These are phyloP conservation scores for Anser brachyrhynchus DNA, from an alignment of 2,113 vertebrate species.

Conservation along the genomic window DNA sequence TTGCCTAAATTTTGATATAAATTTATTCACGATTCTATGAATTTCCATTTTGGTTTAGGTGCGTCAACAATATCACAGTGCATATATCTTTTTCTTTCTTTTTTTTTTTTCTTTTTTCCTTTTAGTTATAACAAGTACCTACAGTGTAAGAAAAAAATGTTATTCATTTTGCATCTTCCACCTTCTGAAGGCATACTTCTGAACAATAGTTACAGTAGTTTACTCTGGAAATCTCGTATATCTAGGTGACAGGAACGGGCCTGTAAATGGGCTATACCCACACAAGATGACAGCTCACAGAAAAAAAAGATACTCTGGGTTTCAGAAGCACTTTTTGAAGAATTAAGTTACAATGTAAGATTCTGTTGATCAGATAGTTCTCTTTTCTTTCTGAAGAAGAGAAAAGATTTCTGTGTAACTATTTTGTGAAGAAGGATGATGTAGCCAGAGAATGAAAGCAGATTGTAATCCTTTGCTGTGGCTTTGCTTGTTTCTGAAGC, in stretches of 20 bases:
- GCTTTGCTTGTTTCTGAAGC: conserved; percentile 30
- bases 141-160: not conserved
- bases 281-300: not conserved
- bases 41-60: not conserved
- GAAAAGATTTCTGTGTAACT: not conserved
- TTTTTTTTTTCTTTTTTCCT: not conserved
- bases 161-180: not conserved
- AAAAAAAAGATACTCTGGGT: not conserved
- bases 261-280: not conserved
- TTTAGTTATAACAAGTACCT: not conserved
- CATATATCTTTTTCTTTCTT: not conserved
- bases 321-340: not conserved
- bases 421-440: not conserved
- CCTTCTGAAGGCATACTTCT: not conserved
- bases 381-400: not conserved
- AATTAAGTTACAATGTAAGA: not conserved
- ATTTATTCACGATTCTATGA: not conserved
- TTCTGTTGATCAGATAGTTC: not conserved
- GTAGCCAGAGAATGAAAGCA: not conserved
- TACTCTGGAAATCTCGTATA: not conserved
- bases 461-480: not conserved
- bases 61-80: not conserved
- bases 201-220: not conserved
- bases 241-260: not conserved
- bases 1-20: not conserved